Evolutionary conservation across 2,888 invertebrate species (phyloP).

Genomic region (Unio delphinus): DNA sequence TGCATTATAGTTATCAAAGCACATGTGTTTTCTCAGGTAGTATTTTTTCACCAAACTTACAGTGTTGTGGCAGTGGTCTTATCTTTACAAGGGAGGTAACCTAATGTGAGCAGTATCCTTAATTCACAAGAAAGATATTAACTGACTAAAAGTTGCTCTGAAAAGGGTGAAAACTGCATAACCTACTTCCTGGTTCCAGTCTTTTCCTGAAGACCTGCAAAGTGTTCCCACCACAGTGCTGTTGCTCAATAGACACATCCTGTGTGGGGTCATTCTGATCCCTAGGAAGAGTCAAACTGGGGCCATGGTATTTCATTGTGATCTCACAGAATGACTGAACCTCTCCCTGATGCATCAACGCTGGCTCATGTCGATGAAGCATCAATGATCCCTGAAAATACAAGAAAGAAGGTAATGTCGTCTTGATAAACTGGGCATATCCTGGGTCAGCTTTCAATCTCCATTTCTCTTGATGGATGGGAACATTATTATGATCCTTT

Average conservation of each 20-base stretch:
- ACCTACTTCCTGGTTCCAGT: slow-evolving; percentile 55
- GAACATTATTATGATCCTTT: no score
- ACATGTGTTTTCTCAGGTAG: no score
- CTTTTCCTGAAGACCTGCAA: slow-evolving; percentile 68
- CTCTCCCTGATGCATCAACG: slow-evolving; percentile 61
- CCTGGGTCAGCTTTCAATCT: no score
- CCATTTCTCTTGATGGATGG: no score
- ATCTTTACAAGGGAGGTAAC: no score
- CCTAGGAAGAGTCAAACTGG: slow-evolving; percentile 58
- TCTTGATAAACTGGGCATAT: no score
- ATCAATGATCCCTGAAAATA: slow-evolving; percentile 48
- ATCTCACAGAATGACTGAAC: slow-evolving; percentile 63
- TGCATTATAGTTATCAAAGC: no score
- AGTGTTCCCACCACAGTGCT: slow-evolving; percentile 72
- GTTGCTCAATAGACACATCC: slow-evolving; percentile 69
- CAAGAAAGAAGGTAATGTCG: no score
- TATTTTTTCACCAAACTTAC: no score
- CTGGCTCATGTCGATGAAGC: slow-evolving; percentile 59
- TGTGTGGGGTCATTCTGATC: slow-evolving; percentile 63
- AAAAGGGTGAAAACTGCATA: neutral
- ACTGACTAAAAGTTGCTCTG: neutral
- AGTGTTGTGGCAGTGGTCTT: no score
- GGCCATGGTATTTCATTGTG: slow-evolving; percentile 68
- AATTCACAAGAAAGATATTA: neutral
- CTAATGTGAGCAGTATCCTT: no score